These are phyloP conservation scores for Amphiprion percula DNA, from an alignment of 2,113 vertebrate species.

Conservation along the genomic window DNA sequence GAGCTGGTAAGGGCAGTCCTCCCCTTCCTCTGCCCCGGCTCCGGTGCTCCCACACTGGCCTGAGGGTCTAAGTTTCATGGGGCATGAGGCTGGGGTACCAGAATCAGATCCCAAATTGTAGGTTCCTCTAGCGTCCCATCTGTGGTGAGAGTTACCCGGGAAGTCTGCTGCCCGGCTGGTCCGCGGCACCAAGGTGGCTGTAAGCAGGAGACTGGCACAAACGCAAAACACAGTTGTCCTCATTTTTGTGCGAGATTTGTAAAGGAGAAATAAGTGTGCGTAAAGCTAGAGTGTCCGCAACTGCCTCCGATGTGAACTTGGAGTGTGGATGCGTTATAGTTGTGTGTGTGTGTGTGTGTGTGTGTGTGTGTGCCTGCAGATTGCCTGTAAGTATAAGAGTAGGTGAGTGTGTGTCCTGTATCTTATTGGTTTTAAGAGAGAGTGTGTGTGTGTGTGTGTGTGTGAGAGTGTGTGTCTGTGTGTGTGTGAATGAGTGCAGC, in stretches of 20 bases:
- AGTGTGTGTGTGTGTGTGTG: conserved; percentile 61
- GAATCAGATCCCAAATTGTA: conserved; percentile 56
- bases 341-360: conserved; percentile 4
- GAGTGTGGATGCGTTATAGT: neutral
- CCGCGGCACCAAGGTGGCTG: conserved; percentile 64
- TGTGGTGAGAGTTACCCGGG: conserved; percentile 69
- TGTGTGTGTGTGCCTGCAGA: conserved; percentile 44
- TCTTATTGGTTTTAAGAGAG: conserved; percentile 47
- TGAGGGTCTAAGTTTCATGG: conserved; percentile 87
- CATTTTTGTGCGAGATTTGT: conserved; percentile 79
- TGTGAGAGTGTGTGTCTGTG: conserved; percentile 38
- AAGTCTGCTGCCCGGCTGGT: conserved; percentile 66
- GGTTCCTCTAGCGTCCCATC: conserved; percentile 72
- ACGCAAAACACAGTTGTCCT: conserved; percentile 77
- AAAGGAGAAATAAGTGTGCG: conserved; percentile 35
- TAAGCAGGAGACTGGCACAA: conserved; percentile 81
- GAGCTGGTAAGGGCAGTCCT: conserved; percentile 91
- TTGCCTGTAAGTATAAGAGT: conserved; percentile 18
- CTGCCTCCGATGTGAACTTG: conserved; percentile 24
- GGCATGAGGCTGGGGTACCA: conserved; percentile 76
- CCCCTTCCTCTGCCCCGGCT: conserved; percentile 75
- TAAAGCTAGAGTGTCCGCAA: conserved; percentile 11
- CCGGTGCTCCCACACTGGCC: conserved; percentile 84
- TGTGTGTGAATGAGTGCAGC: conserved; percentile 59
- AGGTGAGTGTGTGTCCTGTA: conserved; percentile 44